A percentile compares a stretch with the other conserved stretches of the same genome.
Conservation (phyloP, 2,113 vertebrate genomes). For the Callopanchax toddi region DNA sequence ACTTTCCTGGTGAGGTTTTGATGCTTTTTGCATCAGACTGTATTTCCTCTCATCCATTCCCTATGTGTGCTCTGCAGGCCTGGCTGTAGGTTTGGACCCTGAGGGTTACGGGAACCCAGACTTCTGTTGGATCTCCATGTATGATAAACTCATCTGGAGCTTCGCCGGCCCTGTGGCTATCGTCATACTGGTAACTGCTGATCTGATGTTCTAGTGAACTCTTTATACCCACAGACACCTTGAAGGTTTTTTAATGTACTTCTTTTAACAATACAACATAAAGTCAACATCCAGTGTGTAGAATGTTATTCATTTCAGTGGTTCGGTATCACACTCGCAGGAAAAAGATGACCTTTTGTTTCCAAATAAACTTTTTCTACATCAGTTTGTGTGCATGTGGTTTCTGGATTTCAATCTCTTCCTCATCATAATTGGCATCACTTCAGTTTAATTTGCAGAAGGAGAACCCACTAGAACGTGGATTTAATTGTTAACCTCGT, state of each 20-base stretch:
- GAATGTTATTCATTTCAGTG: too few species aligned
- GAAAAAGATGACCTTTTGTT: too few species aligned
- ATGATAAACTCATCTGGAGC: slow-evolving; percentile 98
- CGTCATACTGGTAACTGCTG: slow-evolving; percentile 90
- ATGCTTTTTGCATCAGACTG: too few species aligned
- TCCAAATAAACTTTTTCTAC: too few species aligned
- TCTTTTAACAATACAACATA: too few species aligned
- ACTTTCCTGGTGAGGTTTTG: too few species aligned
- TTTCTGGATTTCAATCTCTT: too few species aligned
- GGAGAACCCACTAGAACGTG: background rate
- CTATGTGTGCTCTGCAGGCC: slow-evolving; percentile 76
- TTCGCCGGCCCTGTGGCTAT: slow-evolving; percentile 94
- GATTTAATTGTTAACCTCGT: slow-evolving; percentile 12
- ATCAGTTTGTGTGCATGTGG: too few species aligned
- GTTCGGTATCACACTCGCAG: too few species aligned
- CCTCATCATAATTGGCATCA: background rate
- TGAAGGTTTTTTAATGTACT: too few species aligned
- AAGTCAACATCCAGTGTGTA: too few species aligned
- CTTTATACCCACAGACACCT: background rate
- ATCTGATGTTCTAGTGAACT: background rate
- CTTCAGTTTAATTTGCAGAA: background rate
- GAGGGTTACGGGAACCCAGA: slow-evolving; percentile 97
- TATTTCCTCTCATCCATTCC: too few species aligned
- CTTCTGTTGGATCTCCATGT: slow-evolving; percentile 98
- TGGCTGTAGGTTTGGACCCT: slow-evolving; percentile 94